Evolutionary conservation across 2,888 invertebrate genomes (phyloP).

Genomic region (Yponomeuta malinellus): DNA sequence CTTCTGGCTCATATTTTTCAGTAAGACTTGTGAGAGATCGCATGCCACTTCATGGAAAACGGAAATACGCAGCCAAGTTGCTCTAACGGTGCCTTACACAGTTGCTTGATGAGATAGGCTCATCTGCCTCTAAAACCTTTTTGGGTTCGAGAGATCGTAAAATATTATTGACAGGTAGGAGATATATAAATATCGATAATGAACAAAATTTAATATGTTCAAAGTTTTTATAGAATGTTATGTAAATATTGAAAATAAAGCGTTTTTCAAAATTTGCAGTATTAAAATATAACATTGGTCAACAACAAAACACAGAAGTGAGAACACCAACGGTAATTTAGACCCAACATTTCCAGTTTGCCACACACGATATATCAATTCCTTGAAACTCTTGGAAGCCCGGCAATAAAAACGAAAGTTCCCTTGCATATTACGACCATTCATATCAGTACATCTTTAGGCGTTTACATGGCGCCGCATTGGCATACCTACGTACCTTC

Average conservation of each 20-base stretch:
- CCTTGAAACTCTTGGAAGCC: not conserved
- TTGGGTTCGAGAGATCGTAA: not conserved
- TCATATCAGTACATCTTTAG: not conserved
- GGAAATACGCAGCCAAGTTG: not conserved
- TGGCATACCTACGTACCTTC: not conserved
- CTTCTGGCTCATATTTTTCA: no score
- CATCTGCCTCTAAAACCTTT: constrained; percentile 3
- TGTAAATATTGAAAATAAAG: no score
- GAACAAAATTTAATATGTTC: no score
- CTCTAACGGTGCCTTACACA: not conserved
- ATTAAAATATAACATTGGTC: no score
- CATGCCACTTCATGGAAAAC: not conserved
- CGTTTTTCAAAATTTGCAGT: no score
- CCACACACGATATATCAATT: no score
- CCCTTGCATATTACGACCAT: not conserved
- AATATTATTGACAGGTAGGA: not conserved
- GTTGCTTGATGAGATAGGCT: not conserved
- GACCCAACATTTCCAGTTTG: no score
- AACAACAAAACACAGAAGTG: no score
- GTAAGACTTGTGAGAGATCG: no score
- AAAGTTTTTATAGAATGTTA: no score
- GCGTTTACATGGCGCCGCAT: not conserved
- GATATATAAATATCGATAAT: no score
- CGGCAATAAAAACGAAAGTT: not conserved
- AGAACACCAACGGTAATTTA: no score